Conservation (phyloP, 2,888 invertebrate genomes). For the Unio pictorum region DNA sequence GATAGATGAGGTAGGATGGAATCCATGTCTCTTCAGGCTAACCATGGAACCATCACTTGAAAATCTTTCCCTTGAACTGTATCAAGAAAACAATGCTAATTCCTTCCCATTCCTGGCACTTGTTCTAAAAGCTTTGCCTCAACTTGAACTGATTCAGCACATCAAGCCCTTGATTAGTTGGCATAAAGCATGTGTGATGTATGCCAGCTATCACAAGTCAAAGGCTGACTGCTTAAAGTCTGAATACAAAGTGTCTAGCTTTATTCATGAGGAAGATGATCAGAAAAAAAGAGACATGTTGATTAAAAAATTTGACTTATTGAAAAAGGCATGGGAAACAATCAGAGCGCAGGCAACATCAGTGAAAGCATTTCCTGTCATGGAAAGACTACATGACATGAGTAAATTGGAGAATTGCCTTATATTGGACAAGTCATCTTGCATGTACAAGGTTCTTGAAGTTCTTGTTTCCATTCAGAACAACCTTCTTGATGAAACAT, state of each 20-base stretch:
- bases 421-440: constrained; percentile 20
- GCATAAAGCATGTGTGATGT: constrained; percentile 28
- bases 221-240: constrained; percentile 27
- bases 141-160: constrained; percentile 18
- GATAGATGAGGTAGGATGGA: background rate
- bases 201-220: constrained; percentile 30
- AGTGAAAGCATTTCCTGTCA: no score
- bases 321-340: background rate
- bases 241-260: constrained; percentile 14
- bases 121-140: constrained; percentile 8
- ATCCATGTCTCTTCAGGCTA: constrained; percentile 16
- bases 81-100: background rate
- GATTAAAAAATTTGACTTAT: background rate
- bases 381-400: background rate
- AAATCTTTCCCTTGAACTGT: constrained; percentile 15
- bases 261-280: constrained; percentile 7
- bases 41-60: constrained; percentile 4
- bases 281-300: background rate
- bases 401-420: constrained; percentile 14
- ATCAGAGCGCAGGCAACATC: no score
- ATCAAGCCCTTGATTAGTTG: constrained; percentile 32
- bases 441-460: constrained; percentile 17
- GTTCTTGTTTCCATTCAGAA: constrained; percentile 31
- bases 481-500: constrained; percentile 20
- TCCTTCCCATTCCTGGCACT: constrained; percentile 16